Percentiles rank a stretch among this genome's conserved stretches.
phyloP scores from a whole-genome alignment of 2,888 invertebrate species.

The Drosophila monieri region DNA sequence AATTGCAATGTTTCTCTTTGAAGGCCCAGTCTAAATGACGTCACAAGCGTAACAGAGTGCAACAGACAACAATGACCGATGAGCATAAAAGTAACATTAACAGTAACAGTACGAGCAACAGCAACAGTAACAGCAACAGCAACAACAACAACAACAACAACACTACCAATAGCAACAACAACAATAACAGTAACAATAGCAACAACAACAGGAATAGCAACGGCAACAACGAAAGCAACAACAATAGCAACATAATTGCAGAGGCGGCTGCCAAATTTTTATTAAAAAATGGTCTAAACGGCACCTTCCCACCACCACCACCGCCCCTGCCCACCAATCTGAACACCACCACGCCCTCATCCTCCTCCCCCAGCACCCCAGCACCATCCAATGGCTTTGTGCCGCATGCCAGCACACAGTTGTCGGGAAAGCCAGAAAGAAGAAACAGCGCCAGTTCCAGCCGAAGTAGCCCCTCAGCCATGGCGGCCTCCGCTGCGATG shows the following conservation, averaged over 20 bases:
- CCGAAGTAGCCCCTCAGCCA: constrained; percentile 30
- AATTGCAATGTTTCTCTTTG: constrained; percentile 32
- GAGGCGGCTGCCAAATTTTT: constrained; percentile 79
- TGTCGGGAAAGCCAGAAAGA: constrained; percentile 53
- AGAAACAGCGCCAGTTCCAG: constrained; percentile 46
- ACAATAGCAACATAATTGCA: constrained; percentile 71
- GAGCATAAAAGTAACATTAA: constrained; percentile 85
- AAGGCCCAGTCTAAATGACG: constrained; percentile 50
- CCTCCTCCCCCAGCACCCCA: constrained; percentile 31
- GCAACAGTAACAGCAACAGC: constrained; percentile 43
- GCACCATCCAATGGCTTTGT: constrained; percentile 65
- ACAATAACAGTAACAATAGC: constrained; percentile 36
- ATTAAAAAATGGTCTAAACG: constrained; percentile 81
- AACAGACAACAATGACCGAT: constrained; percentile 86
- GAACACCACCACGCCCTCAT: constrained; percentile 37
- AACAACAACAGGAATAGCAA: constrained; percentile 33
- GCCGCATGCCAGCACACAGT: constrained; percentile 49
- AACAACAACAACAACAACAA: constrained; percentile 37
- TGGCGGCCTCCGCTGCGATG: constrained; percentile 64
- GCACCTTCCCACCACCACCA: constrained; percentile 70
- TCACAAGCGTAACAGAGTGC: constrained; percentile 50
- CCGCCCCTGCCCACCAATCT: constrained; percentile 54
- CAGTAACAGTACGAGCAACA: constrained; percentile 85
- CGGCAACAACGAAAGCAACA: constrained; percentile 51
- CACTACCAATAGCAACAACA: constrained; percentile 50